Percentiles rank a stretch among this genome's conserved stretches.
These are phyloP conservation scores for Lutraria lutraria DNA, from an alignment of 2,888 invertebrate genomes.

Conservation along the genomic window DNA sequence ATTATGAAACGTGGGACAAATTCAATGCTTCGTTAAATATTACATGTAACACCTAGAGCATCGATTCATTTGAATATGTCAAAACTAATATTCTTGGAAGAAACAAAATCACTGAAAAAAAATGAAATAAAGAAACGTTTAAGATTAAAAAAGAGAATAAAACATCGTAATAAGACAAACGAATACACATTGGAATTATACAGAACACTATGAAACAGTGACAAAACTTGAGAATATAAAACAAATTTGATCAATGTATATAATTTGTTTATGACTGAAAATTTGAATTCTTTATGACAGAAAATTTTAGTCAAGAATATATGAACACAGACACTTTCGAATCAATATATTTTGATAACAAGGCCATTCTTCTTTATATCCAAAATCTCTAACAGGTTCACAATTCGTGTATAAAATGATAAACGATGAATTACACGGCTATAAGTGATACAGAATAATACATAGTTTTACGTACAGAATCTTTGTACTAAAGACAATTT, in stretches of 20 bases:
- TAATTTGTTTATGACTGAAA: not conserved
- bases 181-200: no score
- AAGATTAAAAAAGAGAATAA: no score
- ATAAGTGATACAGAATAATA: not conserved
- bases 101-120: no score
- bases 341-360: not conserved
- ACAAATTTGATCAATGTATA: not conserved
- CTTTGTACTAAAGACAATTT: not conserved
- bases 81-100: no score
- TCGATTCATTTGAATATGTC: no score
- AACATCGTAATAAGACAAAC: no score
- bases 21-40: no score
- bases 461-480: not conserved
- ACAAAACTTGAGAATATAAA: not conserved
- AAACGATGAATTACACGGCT: not conserved
- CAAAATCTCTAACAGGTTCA: not conserved
- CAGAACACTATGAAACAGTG: not conserved
- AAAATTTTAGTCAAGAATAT: not conserved
- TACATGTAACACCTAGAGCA: no score
- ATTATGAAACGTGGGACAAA: no score
- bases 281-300: constrained; percentile 1
- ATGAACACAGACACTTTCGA: not conserved
- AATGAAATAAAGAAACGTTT: no score
- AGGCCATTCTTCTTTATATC: not conserved
- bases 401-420: not conserved